Evolutionary conservation across 2,113 vertebrate species (phyloP).

Genomic region (Tupaia tana): DNA sequence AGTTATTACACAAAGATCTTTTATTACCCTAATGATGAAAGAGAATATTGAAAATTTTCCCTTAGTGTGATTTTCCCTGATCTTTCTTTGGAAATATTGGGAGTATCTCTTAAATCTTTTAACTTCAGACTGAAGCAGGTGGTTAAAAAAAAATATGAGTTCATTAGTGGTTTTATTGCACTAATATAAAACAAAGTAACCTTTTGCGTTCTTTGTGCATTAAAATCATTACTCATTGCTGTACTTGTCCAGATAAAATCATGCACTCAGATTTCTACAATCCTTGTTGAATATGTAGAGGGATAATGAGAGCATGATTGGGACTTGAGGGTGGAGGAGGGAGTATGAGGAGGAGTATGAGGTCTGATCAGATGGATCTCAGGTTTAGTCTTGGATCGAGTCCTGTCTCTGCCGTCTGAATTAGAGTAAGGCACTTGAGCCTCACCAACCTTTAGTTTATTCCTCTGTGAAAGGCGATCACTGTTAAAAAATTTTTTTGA

Average conservation of each 20-base stretch:
- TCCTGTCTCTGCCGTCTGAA: not conserved
- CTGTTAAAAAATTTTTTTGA: not conserved
- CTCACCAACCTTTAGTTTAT: not conserved
- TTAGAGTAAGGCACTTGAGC: not conserved
- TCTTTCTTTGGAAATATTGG: constrained; percentile 50
- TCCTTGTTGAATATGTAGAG: not conserved
- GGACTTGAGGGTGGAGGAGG: not conserved
- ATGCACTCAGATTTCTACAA: not conserved
- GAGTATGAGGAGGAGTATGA: not conserved
- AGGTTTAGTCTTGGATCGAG: not conserved
- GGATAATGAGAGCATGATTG: not conserved
- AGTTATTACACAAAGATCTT: constrained; percentile 19
- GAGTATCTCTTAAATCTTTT: constrained; percentile 29
- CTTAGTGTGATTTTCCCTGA: not conserved
- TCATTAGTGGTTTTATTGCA: not conserved
- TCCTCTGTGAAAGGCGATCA: not conserved
- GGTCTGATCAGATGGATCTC: not conserved
- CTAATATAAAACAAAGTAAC: not conserved
- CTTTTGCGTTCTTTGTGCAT: not conserved
- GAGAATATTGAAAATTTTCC: constrained; percentile 28
- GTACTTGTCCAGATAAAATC: not conserved
- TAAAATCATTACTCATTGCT: not conserved
- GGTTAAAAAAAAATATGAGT: constrained; percentile 17
- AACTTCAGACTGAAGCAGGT: constrained; percentile 28
- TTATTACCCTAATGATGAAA: constrained; percentile 13